Evolutionary conservation across 2,888 invertebrate species (phyloP), one percentile per base, ranked within the genome.

Genomic region (Troglohyphantes excavatus): DNA sequence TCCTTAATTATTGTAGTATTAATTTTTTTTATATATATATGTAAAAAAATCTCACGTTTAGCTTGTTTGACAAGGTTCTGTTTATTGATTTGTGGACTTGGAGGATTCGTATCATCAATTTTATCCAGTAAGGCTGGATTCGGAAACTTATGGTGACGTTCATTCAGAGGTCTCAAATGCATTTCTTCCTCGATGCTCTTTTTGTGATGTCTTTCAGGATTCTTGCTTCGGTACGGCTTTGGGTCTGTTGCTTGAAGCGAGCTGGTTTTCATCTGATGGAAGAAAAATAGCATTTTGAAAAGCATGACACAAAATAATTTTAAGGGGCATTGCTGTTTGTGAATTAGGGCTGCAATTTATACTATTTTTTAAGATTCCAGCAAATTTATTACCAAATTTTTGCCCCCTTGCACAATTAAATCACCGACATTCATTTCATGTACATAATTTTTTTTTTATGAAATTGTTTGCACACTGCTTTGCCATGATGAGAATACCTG

Each of bases 161-260:
- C 88, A 53, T 88, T 88, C 19, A 88, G 33, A 6, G 88, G 88
- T 23, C 76, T 59, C 46, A 88, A 39, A 67, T 88, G 88, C 88
- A 88, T 88, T 68, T 88, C 88, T 76, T 88, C 88, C 82, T 88
- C 88, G 39, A 88, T 29, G 43, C 81, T 88, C 59, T 88, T 88
- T 43, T 68, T 88, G 63, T 88, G 88, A 39, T 88, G 88, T 27
- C 88, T 88, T 29, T 88, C 82, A 9, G 75, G 43, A 19, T 82
- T 88, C 59, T 88, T 82, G 5, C 72, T 59, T 59, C 81, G 21
- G 21, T 26, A 33, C 9, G 46, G 59, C 29, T 88, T 88, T 11
- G 43, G 23, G 17, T 82, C 76, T 46, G 79, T 19, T 19, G 82
- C 39, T 46, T 82, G 75, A 19, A 70, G 19, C 17, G 59, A 9